Percentiles rank a stretch among this genome's conserved stretches.
phyloP scores from a whole-genome alignment of 1,140 invertebrate genomes.

The Pomacea maculata region DNA sequence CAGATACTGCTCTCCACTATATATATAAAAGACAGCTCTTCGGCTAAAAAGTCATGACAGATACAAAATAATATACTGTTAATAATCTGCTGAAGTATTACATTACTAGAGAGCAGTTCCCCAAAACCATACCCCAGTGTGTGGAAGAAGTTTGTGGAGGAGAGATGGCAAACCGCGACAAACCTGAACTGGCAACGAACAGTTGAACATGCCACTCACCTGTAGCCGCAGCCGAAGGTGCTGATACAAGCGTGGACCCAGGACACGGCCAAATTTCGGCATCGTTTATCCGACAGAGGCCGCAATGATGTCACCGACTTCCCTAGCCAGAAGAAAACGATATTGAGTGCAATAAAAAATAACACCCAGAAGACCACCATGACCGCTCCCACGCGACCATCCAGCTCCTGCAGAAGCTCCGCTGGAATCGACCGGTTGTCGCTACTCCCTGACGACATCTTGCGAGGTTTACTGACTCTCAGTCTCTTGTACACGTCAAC shows the following conservation, averaged over 20 bases:
- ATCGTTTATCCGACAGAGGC: conserved; percentile 6
- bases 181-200: not conserved
- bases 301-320: not conserved
- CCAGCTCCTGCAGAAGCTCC: not conserved
- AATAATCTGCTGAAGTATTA: not conserved
- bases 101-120: not conserved
- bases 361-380: not conserved
- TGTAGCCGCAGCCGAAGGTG: not conserved
- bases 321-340: not conserved
- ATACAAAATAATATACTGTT: not conserved
- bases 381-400: not conserved
- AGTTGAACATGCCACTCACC: not conserved
- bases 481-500: too few species aligned
- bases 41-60: not conserved
- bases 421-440: too few species aligned
- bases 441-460: too few species aligned
- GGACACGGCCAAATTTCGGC: conserved; percentile 16
- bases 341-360: conserved; percentile 15
- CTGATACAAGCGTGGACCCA: conserved; percentile 18
- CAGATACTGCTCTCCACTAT: too few species aligned
- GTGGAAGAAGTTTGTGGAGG: not conserved
- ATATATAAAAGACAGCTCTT: not conserved
- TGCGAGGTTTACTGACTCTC: too few species aligned
- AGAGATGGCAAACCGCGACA: not conserved
- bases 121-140: not conserved